A percentile compares a stretch with the other conserved stretches of the same genome.
Conservation (phyloP, 2,888 invertebrate species). For the Congeria kusceri region DNA sequence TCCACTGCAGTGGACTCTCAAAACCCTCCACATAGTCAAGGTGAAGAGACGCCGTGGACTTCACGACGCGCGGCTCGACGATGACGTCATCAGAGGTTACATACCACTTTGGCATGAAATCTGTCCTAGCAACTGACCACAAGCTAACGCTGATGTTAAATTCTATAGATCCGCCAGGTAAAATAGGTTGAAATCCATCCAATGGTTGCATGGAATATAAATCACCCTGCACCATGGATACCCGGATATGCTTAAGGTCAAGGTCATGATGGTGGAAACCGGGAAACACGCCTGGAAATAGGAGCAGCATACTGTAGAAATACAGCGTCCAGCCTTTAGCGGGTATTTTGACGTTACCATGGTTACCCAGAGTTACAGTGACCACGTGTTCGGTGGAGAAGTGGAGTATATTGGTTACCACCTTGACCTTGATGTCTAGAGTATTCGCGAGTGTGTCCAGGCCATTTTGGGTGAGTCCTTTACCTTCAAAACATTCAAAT, state of each 20-base stretch:
- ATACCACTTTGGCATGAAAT: conserved; percentile 76
- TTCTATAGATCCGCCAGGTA: conserved; percentile 31
- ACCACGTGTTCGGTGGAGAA: conserved; percentile 41
- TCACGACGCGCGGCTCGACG: conserved; percentile 59
- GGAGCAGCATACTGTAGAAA: conserved; percentile 74
- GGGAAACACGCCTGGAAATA: conserved; percentile 70
- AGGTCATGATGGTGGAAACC: conserved; percentile 35
- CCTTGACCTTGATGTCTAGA: conserved; percentile 42
- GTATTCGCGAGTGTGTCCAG: conserved; percentile 46
- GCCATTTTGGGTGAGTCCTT: conserved; percentile 31
- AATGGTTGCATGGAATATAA: conserved; percentile 67
- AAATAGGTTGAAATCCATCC: conserved; percentile 51
- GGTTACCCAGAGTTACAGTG: conserved; percentile 48
- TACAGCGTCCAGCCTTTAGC: conserved; percentile 70
- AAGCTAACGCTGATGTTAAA: conserved; percentile 45
- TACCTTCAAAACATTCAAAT: not conserved
- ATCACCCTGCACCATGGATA: conserved; percentile 67
- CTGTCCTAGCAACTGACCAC: conserved; percentile 72
- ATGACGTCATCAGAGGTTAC: conserved; percentile 49
- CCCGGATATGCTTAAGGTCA: conserved; percentile 51
- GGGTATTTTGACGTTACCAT: conserved; percentile 35
- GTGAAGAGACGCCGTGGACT: conserved; percentile 60
- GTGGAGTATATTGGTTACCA: conserved; percentile 54
- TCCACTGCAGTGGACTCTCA: conserved; percentile 69
- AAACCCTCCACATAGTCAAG: conserved; percentile 68